Percentiles rank a stretch among this genome's conserved stretches.
phyloP scores from a whole-genome alignment of 2,888 invertebrate species.

The Aleiodes leptofemur region DNA sequence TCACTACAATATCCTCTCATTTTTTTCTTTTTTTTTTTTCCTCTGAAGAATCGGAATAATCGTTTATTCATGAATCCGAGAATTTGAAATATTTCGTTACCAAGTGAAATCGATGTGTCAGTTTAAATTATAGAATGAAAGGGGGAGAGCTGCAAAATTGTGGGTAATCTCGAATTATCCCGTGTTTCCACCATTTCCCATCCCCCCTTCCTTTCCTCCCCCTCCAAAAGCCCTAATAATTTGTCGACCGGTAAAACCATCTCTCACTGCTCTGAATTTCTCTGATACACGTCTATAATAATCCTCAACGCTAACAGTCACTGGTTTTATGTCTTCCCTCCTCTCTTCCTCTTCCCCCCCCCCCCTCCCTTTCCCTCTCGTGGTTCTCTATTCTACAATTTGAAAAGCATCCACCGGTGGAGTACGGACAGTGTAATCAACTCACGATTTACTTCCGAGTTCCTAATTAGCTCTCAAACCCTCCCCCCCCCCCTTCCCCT shows the following conservation, averaged over 20 bases:
- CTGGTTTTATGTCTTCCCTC: neutral
- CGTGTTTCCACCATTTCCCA: slow-evolving; percentile 29
- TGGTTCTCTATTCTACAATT: slow-evolving; percentile 2
- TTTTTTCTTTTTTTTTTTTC: no score
- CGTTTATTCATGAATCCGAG: slow-evolving; percentile 44
- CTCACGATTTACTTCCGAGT: slow-evolving; percentile 49
- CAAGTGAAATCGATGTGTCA: slow-evolving; percentile 41
- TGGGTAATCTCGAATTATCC: slow-evolving; percentile 44
- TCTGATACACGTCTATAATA: slow-evolving; percentile 20
- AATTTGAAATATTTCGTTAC: slow-evolving; percentile 42
- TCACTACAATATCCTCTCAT: neutral
- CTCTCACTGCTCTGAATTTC: slow-evolving; percentile 1
- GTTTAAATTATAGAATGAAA: slow-evolving; percentile 43
- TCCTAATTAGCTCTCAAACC: slow-evolving; percentile 40
- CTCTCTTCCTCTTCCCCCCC: no score
- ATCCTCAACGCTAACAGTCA: slow-evolving; percentile 3
- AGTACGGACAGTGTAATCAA: slow-evolving; percentile 42
- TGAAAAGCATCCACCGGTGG: neutral
- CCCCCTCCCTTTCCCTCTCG: neutral
- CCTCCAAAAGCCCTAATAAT: neutral
- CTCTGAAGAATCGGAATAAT: slow-evolving; percentile 41
- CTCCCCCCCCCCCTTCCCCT: no score
- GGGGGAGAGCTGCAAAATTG: slow-evolving; percentile 12
- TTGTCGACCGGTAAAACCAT: slow-evolving; percentile 3
- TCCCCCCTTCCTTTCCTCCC: neutral